These are phyloP conservation scores for Pyrgus malvae DNA, from an alignment of 2,888 invertebrate species.

Conservation along the genomic window DNA sequence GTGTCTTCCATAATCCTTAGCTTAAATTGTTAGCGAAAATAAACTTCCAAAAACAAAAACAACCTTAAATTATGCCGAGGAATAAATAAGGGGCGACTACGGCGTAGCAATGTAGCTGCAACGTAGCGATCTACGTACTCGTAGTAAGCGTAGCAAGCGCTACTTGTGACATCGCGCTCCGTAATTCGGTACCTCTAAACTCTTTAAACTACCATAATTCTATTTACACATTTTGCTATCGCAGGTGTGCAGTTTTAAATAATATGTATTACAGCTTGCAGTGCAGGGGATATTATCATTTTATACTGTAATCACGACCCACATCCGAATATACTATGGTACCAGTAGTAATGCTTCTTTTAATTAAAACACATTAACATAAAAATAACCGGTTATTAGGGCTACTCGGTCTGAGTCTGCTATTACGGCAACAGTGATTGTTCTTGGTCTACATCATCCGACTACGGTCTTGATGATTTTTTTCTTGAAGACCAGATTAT, in stretches of 20 bases:
- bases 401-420: too few species aligned
- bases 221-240: conserved; percentile 69
- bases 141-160: conserved; percentile 52
- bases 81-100: conserved; percentile 67
- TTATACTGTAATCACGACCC: too few species aligned
- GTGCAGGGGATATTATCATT: too few species aligned
- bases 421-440: too few species aligned
- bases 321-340: too few species aligned
- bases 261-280: conserved; percentile 50
- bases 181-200: conserved; percentile 63
- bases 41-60: conserved; percentile 53
- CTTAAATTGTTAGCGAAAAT: conserved; percentile 39
- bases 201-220: conserved; percentile 72
- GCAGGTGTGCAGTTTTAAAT: conserved; percentile 41
- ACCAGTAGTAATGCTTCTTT: too few species aligned
- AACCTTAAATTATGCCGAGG: conserved; percentile 59
- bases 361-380: too few species aligned
- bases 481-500: too few species aligned
- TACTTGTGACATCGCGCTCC: conserved; percentile 55
- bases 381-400: too few species aligned
- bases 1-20: conserved; percentile 26
- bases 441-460: too few species aligned
- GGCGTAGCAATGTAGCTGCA: conserved; percentile 45
- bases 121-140: conserved; percentile 52
- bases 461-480: too few species aligned